A percentile compares a stretch with the other conserved stretches of the same genome.
These are phyloP conservation scores for Apteryx owenii DNA, from an alignment of 2,113 vertebrate genomes.

Conservation along the genomic window DNA sequence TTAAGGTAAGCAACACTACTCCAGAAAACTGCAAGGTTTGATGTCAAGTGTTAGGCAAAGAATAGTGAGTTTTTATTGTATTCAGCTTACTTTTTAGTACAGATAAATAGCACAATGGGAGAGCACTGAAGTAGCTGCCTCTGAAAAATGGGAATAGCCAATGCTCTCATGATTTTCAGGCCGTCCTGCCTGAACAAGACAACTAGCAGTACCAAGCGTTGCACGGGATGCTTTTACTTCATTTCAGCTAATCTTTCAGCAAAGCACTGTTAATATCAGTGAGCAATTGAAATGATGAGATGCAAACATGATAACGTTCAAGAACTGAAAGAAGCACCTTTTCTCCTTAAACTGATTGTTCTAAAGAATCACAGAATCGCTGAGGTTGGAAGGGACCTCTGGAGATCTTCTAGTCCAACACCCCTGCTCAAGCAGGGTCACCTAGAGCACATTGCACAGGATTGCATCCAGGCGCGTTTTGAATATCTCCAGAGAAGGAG, in stretches of 20 bases:
- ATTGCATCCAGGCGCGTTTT: too few species aligned
- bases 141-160: neutral
- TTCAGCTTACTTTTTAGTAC: neutral
- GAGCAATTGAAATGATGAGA: neutral
- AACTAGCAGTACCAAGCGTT: neutral
- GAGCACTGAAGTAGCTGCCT: neutral
- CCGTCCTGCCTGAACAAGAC: neutral
- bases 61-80: neutral
- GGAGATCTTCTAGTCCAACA: too few species aligned
- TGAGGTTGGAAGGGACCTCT: too few species aligned
- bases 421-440: too few species aligned
- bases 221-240: neutral
- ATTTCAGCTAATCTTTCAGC: neutral
- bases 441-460: too few species aligned
- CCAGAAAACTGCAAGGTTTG: neutral
- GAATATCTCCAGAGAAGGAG: too few species aligned
- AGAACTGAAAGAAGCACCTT: neutral
- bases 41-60: neutral
- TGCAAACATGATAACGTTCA: accelerated
- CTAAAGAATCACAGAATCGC: neutral
- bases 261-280: neutral
- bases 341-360: neutral
- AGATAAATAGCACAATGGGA: neutral
- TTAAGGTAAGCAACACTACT: conserved; percentile 80
- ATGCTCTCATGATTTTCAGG: neutral